Base-by-base conservation (phyloP, 2,888 invertebrate species). In the Spisula solida region DNA sequence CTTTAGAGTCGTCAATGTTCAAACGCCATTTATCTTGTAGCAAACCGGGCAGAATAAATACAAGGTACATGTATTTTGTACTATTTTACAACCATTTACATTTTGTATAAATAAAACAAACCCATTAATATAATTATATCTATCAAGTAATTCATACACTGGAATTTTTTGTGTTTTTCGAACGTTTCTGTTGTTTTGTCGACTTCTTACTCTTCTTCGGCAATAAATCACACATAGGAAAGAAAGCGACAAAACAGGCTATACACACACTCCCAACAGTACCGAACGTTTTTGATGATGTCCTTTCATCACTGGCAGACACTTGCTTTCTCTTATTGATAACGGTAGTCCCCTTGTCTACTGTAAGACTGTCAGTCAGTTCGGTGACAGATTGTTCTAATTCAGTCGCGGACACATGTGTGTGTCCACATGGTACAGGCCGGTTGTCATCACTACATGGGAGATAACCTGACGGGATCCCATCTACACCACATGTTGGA, bases 401-500 rank as follows among this genome's bases (percentile, higher is more conserved):
- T 12, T 34, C 34, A 16, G 56, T 18, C 14, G 10, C 56, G 16
- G 55, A 55, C 31, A 34, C 0, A 4, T 81, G 20, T 2, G 10
- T 16, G 20, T 34, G 31, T 31, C 34, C 34, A 75, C 34, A 75
- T 31, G 29, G 18, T 8, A 2, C 14, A 25, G 14, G 18, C 18
- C 18, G 31, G 18, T 75, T 31, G 16, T 1, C 1, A 4, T 8
- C 34, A 18, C 18, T 29, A 34, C 81, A 81, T 20, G 81, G 81
- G 56, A 29, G 34, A 34, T 81, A 81, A 18, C 20, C n/a, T 6
- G 56, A 31, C 0, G 81, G 81, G 16, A 81, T 34, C 60, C 60
- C 81, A 56, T 56, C 81, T 14, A 81, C n/a, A 56, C 56, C 81
- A 60, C 81, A 81, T 6, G 56, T 55, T 18, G 81, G 81, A 18